Base-by-base conservation (phyloP, 2,888 invertebrate genomes). In the Andrena flavipes region DNA sequence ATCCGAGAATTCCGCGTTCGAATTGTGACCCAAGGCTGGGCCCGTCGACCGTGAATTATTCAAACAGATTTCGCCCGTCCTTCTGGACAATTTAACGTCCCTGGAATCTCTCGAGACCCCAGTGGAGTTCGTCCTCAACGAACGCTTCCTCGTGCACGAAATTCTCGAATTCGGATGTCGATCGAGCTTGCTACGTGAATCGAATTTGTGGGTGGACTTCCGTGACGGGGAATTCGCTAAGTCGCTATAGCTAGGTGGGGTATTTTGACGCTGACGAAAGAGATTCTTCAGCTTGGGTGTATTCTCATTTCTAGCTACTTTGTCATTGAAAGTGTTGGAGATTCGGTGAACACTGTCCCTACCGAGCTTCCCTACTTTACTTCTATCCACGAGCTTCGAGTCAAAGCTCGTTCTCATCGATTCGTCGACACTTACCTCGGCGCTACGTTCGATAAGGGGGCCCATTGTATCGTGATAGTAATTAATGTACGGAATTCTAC, bases 401-500 rank as follows among this genome's bases (percentile, higher is more conserved):
- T 35, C 10, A 35, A 16, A 16, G 8, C n/a, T 59, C 16, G n/a
- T 3, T 29, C 10, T n/a, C 16, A 20, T 71, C 35, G 54, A 0
- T 49, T 56, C 20, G 4, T 60, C 42, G 13, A 63, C 49, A 69
- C 74, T 82, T 74, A 74, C 77, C 80, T 76, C 60, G 13, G 10
- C 16, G 49, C 51, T 63, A 29, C 62, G 76, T 49, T 71, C 35
- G 56, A 59, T 42, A 60, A 80, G 23, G 8, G 54, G 67, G 71
- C 82, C 56, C 29, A 30, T 63, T 51, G 10, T 83, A 74, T 76
- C 80, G 72, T 51, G 86, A 75, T 90, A 88, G 84, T 83, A 73
- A 70, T 78, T 85, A 87, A 84, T 84, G 77, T 88, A 84, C 65
- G 87, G 87, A 84, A 91, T 84, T 87, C 84, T 90, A 90, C 72